Base-by-base conservation (phyloP, 1,140 invertebrate species). In the Dreissena polymorpha region DNA sequence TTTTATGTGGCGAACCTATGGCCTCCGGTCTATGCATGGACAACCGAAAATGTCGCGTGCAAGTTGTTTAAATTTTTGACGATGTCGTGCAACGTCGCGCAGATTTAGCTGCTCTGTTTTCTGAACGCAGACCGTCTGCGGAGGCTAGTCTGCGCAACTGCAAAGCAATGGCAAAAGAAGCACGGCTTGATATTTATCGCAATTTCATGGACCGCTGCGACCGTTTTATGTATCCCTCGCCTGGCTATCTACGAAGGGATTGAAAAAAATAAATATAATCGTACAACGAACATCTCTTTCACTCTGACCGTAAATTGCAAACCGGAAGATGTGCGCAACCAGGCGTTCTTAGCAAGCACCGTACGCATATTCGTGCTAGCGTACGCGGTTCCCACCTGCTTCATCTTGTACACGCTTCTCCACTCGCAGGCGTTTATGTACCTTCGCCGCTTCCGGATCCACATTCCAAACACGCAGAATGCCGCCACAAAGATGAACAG, bases 61-160 rank as follows among this genome's bases (percentile, higher is more conserved):
- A 74, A 74, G 72, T 55, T 74, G 21, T 74, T 74, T 25, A 55
- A 57, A 23, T 23, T 55, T 5, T 18, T 55, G 7, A 74, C 72
- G 51, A 74, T 74, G 51, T 21, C 57, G 71, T 10, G 25, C 21
- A 74, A 74, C 29, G 12, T 74, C 1, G 14, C 21, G 12, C 72
- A 74, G 55, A 74, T 74, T 13, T 74, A 57, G 10, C n/a, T 50
- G 18, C 25, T 74, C 13, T n/a, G 53, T 25, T 51, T 57, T 14
- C 51, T 74, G 12, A n/a, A 55, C 53, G 21, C 57, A 13, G 72
- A 57, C 25, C 18, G 72, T 6, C 23, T 25, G 21, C 18, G 55
- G 18, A 13, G 72, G 10, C 57, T 57, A 13, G 27, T 74, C 23
- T 14, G 53, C 21, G 18, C n/a, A 5, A 57, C 13, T 25, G 21